Evolutionary conservation across 2,113 vertebrate species (phyloP).

Genomic region (Collichthys lucidus): DNA sequence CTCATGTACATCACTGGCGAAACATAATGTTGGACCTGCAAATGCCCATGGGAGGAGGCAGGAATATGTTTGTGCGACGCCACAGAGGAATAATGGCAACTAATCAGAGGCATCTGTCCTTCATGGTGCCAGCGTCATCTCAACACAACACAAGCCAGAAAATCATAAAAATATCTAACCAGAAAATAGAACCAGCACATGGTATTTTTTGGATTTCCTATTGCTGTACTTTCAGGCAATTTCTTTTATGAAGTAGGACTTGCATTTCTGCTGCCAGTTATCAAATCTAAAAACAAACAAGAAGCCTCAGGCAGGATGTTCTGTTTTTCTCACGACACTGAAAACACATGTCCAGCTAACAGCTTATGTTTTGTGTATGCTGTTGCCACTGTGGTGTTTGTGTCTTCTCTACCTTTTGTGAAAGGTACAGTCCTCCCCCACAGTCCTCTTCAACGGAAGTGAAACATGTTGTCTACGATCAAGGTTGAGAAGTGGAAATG

Average conservation of each 20-base stretch:
- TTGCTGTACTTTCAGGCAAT: background rate
- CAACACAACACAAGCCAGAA: constrained; percentile 54
- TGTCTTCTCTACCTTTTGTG: constrained; percentile 7
- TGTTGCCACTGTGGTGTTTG: constrained; percentile 39
- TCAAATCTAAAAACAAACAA: constrained; percentile 36
- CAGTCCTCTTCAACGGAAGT: constrained; percentile 7
- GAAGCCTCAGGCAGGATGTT: constrained; percentile 28
- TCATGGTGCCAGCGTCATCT: constrained; percentile 55
- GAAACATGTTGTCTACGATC: constrained; percentile 21
- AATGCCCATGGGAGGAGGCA: constrained; percentile 47
- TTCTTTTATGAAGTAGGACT: constrained; percentile 17
- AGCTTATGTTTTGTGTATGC: constrained; percentile 33
- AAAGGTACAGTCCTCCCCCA: constrained; percentile 10
- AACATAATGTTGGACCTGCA: constrained; percentile 24
- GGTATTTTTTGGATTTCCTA: constrained; percentile 36
- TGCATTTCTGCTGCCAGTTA: constrained; percentile 6
- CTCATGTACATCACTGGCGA: constrained; percentile 34
- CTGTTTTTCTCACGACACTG: constrained; percentile 25
- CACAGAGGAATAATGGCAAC: constrained; percentile 67
- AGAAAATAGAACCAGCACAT: constrained; percentile 45
- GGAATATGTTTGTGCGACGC: constrained; percentile 65
- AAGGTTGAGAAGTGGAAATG: constrained; percentile 32
- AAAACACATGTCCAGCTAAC: constrained; percentile 47
- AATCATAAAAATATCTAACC: constrained; percentile 10
- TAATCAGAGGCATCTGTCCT: constrained; percentile 75